Percentiles rank a stretch among this genome's conserved stretches.
phyloP scores from a whole-genome alignment of 2,797 vertebrate species.

The Characodon lateralis region DNA sequence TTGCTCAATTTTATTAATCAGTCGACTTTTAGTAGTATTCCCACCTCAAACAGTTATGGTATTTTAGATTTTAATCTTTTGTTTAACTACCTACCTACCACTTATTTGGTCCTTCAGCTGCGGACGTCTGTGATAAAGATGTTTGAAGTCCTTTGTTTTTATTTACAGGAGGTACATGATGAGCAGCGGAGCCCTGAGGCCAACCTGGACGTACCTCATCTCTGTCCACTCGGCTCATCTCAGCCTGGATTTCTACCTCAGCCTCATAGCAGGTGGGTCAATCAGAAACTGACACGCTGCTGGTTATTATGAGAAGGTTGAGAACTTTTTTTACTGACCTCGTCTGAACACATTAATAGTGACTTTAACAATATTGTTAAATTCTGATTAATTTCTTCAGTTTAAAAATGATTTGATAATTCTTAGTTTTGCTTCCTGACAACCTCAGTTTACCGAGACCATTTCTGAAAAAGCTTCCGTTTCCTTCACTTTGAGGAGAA shows the following conservation, averaged over 20 bases:
- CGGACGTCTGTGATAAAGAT: neutral
- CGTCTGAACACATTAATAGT: neutral
- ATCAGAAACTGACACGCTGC: neutral
- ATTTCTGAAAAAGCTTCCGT: neutral
- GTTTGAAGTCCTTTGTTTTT: neutral
- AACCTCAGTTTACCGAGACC: too few species aligned
- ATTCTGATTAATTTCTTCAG: too few species aligned
- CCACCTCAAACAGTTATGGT: neutral
- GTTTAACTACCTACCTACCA: neutral
- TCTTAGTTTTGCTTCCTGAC: neutral
- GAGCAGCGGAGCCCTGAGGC: slow-evolving; percentile 51
- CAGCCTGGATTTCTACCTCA: slow-evolving; percentile 43
- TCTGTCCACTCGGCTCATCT: slow-evolving; percentile 7
- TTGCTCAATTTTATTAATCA: too few species aligned
- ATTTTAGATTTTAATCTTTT: neutral
- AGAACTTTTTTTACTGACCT: neutral
- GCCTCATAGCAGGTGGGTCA: slow-evolving; percentile 47
- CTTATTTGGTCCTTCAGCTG: neutral
- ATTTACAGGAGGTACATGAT: slow-evolving; percentile 43
- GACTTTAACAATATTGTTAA: too few species aligned
- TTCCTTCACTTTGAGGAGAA: neutral
- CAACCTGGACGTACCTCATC: slow-evolving; percentile 33
- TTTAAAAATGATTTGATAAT: neutral
- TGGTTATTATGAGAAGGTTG: neutral
- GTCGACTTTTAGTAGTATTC: too few species aligned